Evolutionary conservation across 1,140 invertebrate genomes (phyloP), one percentile per base, ranked within the genome.

Genomic region (Pseudomyrmex flavicornis): DNA sequence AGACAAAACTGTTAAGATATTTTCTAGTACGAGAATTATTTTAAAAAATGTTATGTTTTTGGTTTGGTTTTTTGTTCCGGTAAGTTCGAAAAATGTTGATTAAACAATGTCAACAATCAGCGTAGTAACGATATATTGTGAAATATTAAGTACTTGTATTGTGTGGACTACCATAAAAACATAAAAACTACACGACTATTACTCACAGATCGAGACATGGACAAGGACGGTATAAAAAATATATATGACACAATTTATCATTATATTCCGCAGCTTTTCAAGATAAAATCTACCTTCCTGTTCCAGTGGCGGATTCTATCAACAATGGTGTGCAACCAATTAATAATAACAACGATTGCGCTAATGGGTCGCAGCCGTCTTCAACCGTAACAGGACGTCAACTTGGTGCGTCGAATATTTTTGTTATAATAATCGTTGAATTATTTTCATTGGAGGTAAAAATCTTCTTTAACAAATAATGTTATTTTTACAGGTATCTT

Each of bases 341-440:
- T 17, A 96, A 95, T 90, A 96, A 95, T 85, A 96, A 95, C 89
- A 96, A 95, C 82, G 96, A 96, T 22, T 96, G 96, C 84, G 96
- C 96, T 82, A 92, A 95, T 58, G 93, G 83, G 94, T 95, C 84
- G 92, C 94, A 1, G 82, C 92, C 94, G 0, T 77, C 93, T 0
- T 93, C 92, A n/a, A 70, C 62, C 15, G 92, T 94, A 0, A 93
- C 95, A 35, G 93, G 93, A 46, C 82, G 91, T 17, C 91, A 92
- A 82, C 84, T 94, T 26, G 91, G 93, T 93, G 87, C 86, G 93
- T 90, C 69, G n/a, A 79, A 61, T 48, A 2, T 70, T 59, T 79
- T 77, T 22, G 35, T 1, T 5, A 1, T n/a, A 63, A 13, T 2
- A 10, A 35, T 35, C 35, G 35, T 35, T 35, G 35, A 35, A 7